These are phyloP conservation scores for Streblospio benedicti DNA, from an alignment of 1,140 invertebrate genomes.

Conservation along the genomic window DNA sequence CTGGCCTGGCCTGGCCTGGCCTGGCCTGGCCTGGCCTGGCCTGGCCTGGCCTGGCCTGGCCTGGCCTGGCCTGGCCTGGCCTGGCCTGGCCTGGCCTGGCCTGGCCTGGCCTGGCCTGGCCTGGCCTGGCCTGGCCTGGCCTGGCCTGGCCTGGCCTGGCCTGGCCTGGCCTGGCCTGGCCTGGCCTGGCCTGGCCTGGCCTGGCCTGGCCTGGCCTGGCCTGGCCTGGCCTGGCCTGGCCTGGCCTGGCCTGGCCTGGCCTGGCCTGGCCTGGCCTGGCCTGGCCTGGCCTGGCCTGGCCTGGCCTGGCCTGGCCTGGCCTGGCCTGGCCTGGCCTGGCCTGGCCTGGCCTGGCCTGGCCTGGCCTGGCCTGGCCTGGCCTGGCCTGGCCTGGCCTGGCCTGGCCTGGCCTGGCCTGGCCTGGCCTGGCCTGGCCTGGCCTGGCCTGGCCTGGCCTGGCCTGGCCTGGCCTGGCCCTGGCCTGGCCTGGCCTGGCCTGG, in stretches of 20 bases:
- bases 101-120: conserved; percentile 14
- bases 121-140: conserved; percentile 16
- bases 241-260: conserved; percentile 20
- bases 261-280: conserved; percentile 12
- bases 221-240: conserved; percentile 8
- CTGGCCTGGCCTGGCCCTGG: conserved; percentile 24
- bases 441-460: conserved; percentile 25
- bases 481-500: conserved; percentile 15
- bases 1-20: conserved; percentile 14
- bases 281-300: conserved; percentile 23
- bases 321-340: conserved; percentile 26
- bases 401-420: conserved; percentile 18
- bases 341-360: conserved; percentile 22
- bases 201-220: conserved; percentile 8
- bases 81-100: conserved; percentile 7
- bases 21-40: conserved; percentile 16
- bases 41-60: conserved; percentile 5
- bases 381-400: conserved; percentile 26
- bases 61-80: conserved; percentile 17
- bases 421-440: conserved; percentile 22
- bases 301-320: conserved; percentile 25
- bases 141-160: conserved; percentile 13
- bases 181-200: conserved; percentile 10
- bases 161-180: conserved; percentile 16
- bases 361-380: conserved; percentile 21